Percentiles rank a stretch among this genome's conserved stretches.
phyloP scores from a whole-genome alignment of 2,113 vertebrate species.

The Hippotragus niger region DNA sequence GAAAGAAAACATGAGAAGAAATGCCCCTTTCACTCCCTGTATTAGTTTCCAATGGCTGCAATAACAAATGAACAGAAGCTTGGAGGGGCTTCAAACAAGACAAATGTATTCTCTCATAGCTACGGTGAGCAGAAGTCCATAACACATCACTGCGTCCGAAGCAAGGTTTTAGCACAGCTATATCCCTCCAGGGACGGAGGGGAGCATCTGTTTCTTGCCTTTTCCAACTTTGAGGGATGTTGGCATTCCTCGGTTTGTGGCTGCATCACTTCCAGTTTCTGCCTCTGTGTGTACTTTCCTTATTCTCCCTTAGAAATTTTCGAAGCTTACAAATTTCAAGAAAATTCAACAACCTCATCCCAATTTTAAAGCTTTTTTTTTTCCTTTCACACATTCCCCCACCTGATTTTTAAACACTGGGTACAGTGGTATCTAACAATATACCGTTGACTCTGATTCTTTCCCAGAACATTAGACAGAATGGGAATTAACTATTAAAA shows the following conservation, averaged over 20 bases:
- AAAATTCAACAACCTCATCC: background rate
- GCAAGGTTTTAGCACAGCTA: background rate
- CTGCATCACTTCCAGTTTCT: background rate
- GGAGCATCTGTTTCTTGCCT: background rate
- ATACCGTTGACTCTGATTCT: background rate
- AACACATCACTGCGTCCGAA: background rate
- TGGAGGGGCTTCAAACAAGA: background rate
- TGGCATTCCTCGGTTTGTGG: background rate
- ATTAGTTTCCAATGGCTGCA: background rate
- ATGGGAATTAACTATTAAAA: background rate
- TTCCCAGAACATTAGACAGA: background rate
- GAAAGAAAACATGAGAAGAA: background rate
- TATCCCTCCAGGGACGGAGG: fast-evolving
- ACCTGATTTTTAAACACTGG: background rate
- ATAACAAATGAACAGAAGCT: background rate
- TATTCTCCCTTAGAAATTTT: background rate
- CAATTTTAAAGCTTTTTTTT: background rate
- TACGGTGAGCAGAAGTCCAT: background rate
- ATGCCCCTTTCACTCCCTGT: background rate
- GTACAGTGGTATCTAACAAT: background rate
- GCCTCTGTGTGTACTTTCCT: background rate
- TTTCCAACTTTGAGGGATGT: background rate
- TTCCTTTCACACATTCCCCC: background rate
- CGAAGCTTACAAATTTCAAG: background rate
- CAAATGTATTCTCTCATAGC: background rate